Percentiles rank a stretch among this genome's conserved stretches.
Conservation (phyloP, 2,113 vertebrate species). For the Corythornis madagascariensis region DNA sequence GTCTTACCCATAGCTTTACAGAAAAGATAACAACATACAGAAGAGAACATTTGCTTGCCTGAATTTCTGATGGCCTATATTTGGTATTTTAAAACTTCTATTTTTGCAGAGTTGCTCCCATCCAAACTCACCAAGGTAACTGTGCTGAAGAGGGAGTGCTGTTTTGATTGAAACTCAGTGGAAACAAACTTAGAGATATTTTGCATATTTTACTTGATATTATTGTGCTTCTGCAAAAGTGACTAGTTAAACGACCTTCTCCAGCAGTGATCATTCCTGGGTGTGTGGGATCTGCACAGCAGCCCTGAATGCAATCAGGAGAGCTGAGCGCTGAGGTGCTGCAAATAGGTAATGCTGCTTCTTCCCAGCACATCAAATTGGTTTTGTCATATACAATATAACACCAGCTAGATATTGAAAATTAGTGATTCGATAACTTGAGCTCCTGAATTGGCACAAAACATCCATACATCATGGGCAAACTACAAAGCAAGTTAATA, state of each 20-base stretch:
- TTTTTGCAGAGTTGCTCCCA: neutral
- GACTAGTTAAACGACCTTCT: neutral
- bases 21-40: neutral
- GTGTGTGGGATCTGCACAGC: neutral
- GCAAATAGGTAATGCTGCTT: neutral
- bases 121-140: neutral
- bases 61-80: neutral
- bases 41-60: fast-evolving
- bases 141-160: neutral
- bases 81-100: neutral
- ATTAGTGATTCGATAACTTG: neutral
- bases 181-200: neutral
- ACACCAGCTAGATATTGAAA: neutral
- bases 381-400: neutral
- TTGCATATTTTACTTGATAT: neutral
- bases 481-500: neutral
- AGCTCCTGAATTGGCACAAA: neutral
- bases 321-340: neutral
- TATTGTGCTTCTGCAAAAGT: neutral
- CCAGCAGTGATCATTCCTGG: neutral
- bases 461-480: neutral
- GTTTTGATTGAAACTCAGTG: neutral
- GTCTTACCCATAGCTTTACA: neutral
- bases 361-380: neutral
- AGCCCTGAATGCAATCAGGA: neutral